Evolutionary conservation across 2,797 vertebrate species (phyloP).

Genomic region (Alca torda): DNA sequence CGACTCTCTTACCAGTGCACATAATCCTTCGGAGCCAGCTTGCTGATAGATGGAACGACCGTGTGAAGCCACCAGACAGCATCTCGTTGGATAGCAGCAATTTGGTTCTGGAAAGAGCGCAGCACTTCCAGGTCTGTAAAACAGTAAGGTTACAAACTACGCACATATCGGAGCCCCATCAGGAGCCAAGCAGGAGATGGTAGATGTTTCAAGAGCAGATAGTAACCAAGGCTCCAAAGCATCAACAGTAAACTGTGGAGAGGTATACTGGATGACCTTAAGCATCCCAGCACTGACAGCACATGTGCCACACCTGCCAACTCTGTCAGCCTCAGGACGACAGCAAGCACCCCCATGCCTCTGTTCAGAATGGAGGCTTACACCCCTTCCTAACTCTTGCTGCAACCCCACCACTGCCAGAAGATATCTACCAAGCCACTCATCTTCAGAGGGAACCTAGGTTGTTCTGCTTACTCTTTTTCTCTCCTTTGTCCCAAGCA

Average conservation of each 20-base stretch:
- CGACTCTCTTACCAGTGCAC: conserved; percentile 88
- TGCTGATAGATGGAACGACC: conserved; percentile 95
- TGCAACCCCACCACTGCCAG: not conserved
- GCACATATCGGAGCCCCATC: rapidly evolving
- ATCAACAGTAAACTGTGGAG: not conserved
- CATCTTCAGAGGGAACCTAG: not conserved
- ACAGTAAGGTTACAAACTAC: not conserved
- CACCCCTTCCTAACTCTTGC: not conserved
- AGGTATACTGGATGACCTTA: not conserved
- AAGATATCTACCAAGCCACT: not conserved
- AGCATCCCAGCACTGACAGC: not conserved
- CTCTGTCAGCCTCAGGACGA: not conserved
- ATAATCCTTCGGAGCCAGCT: conserved; percentile 92
- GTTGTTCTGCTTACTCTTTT: conserved; percentile 86
- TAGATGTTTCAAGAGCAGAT: not conserved
- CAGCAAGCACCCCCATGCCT: not conserved
- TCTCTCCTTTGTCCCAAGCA: conserved; percentile 99
- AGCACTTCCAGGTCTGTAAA: conserved; percentile 90
- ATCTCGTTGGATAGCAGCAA: conserved; percentile 94
- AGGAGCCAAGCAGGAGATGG: not conserved
- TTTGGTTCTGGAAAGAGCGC: conserved; percentile 96
- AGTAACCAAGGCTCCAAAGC: not conserved
- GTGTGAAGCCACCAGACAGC: conserved; percentile 99
- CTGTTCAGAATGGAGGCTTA: not conserved
- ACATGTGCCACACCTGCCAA: rapidly evolving